These are phyloP conservation scores for Dusona sp. DNA, from an alignment of 2,888 invertebrate genomes.

Conservation along the genomic window DNA sequence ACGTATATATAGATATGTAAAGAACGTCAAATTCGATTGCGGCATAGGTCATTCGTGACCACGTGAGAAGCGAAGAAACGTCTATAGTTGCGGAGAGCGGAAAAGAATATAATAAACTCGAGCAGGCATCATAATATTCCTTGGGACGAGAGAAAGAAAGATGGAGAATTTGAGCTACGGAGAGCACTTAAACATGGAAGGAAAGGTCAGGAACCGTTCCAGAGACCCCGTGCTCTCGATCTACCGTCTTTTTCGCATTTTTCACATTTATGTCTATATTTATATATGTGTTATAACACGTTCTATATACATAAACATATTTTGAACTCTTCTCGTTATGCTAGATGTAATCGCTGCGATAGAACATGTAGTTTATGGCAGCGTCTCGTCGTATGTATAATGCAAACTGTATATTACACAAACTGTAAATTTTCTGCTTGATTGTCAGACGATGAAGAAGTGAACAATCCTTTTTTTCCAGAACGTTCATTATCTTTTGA, in stretches of 20 bases:
- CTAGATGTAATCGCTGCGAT: constrained; percentile 48
- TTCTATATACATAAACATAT: constrained; percentile 9
- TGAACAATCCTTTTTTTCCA: constrained; percentile 42
- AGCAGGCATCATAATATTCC: constrained; percentile 67
- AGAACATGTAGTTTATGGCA: constrained; percentile 54
- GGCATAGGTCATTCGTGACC: constrained; percentile 71
- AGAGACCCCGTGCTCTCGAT: constrained; percentile 57
- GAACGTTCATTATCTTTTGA: constrained; percentile 2
- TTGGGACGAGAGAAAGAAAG: constrained; percentile 37
- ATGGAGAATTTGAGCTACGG: constrained; percentile 44
- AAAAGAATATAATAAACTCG: constrained; percentile 65
- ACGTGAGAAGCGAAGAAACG: constrained; percentile 68
- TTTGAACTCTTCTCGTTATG: constrained; percentile 36
- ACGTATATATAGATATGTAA: constrained; percentile 43
- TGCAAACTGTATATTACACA: constrained; percentile 39
- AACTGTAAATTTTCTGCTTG: constrained; percentile 35
- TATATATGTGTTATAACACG: constrained; percentile 3
- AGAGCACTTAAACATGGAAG: constrained; percentile 42
- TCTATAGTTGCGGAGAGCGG: constrained; percentile 56
- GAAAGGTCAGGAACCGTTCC: constrained; percentile 71
- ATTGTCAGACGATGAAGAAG: constrained; percentile 29
- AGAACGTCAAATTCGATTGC: constrained; percentile 66
- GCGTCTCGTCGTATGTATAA: constrained; percentile 37
- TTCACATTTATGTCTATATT: constrained; percentile 24
- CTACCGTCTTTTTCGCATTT: constrained; percentile 43